A percentile compares a stretch with the other conserved stretches of the same genome.
Evolutionary conservation across 2,888 invertebrate species (phyloP).

Genomic region (Serrognathus titanus): DNA sequence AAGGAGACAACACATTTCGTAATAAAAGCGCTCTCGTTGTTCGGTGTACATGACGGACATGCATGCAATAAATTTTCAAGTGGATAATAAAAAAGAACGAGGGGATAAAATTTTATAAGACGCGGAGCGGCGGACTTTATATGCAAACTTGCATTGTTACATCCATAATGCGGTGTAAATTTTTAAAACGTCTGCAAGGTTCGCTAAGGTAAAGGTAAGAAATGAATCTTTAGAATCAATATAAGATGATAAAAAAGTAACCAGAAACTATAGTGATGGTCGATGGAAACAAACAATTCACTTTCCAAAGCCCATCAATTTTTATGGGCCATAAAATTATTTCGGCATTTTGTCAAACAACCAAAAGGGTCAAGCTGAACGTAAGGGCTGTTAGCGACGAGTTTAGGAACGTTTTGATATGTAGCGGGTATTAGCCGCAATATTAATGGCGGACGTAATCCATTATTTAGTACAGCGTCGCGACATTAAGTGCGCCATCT

Average conservation of each 20-base stretch:
- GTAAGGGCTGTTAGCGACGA: not conserved
- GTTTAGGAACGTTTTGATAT: constrained; percentile 8
- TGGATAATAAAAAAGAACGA: no score
- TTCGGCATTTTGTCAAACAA: not conserved
- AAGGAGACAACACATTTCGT: no score
- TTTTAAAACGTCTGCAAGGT: not conserved
- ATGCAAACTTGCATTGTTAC: constrained; percentile 1
- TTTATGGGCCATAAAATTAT: not conserved
- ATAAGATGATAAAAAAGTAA: no score
- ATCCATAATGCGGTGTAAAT: not conserved
- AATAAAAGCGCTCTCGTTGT: no score
- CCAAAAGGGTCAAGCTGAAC: not conserved
- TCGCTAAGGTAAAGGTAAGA: no score
- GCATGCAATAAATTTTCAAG: no score
- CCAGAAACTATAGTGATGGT: no score
- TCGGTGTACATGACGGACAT: no score
- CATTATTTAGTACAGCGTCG: constrained; percentile 13
- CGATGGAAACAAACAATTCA: no score
- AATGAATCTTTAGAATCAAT: no score
- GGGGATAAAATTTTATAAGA: no score
- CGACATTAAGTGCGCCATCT: constrained; percentile 14
- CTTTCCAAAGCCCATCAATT: not conserved
- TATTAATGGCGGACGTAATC: constrained; percentile 17
- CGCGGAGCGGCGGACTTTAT: not conserved
- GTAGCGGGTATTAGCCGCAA: constrained; percentile 11